A percentile compares a stretch with the other conserved stretches of the same genome.
Evolutionary conservation across 1,140 invertebrate genomes (phyloP).

Genomic region (Leptinotarsa lineolata): DNA sequence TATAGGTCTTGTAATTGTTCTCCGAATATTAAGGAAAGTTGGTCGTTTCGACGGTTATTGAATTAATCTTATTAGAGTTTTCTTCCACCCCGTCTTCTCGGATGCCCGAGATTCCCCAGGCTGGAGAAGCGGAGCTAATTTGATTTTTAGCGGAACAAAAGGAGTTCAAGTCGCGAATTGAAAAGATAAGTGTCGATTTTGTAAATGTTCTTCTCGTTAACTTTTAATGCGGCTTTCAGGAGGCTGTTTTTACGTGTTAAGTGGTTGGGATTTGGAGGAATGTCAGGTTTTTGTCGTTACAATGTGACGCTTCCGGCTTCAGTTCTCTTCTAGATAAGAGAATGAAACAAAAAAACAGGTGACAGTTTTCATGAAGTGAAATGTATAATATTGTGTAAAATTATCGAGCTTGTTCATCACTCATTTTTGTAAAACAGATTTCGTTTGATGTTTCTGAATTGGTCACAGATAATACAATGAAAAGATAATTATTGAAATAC

Average conservation of each 20-base stretch:
- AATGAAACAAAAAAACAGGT: too few species aligned
- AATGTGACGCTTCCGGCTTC: too few species aligned
- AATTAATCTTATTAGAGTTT: conserved; percentile 40
- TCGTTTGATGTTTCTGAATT: too few species aligned
- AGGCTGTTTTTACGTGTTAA: too few species aligned
- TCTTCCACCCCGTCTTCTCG: not conserved
- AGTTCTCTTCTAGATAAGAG: too few species aligned
- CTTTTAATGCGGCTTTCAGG: not conserved
- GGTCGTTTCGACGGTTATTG: conserved; percentile 39
- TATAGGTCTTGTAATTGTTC: conserved; percentile 41
- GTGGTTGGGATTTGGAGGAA: too few species aligned
- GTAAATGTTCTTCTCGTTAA: not conserved
- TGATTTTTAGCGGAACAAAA: conserved; percentile 8
- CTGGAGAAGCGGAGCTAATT: conserved; percentile 1
- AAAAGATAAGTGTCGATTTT: not conserved
- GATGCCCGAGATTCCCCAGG: conserved; percentile 2
- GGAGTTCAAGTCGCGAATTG: not conserved
- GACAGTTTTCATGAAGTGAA: rapidly evolving
- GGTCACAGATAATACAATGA: too few species aligned
- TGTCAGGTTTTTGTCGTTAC: too few species aligned
- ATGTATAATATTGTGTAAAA: too few species aligned
- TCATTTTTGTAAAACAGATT: too few species aligned
- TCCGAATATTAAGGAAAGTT: conserved; percentile 39
- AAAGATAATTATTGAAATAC: too few species aligned
- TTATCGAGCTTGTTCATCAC: too few species aligned